phyloP scores from a whole-genome alignment of 2,888 invertebrate genomes.

The Bimastos eiseni region DNA sequence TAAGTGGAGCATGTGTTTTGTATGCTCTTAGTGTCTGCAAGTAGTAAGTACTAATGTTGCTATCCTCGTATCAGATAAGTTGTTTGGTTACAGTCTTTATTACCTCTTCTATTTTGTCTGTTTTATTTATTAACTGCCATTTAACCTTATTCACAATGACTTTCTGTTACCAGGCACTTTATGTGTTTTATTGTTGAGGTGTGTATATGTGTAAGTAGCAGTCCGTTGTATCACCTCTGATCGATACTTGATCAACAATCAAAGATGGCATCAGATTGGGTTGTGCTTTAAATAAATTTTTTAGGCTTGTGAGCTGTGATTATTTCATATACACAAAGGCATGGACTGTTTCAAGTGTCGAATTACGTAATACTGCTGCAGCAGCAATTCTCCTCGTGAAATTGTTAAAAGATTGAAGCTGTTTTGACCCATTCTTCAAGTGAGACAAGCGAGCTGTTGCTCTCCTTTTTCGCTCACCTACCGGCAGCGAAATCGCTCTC shows the following conservation, averaged over 20 bases:
- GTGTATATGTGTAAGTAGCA: background rate
- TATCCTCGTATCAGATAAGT: background rate
- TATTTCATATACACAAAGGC: background rate
- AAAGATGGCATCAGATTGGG: background rate
- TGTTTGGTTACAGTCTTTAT: too few relatives aligned
- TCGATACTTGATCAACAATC: background rate
- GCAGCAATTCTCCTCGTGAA: too few relatives aligned
- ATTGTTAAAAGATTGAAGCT: too few relatives aligned
- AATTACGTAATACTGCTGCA: background rate
- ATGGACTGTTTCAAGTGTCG: background rate
- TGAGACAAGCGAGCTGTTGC: too few relatives aligned
- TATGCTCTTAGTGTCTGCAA: background rate
- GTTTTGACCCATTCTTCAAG: too few relatives aligned
- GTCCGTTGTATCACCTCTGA: background rate
- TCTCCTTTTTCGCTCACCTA: too few relatives aligned
- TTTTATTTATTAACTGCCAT: too few relatives aligned
- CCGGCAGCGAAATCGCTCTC: too few relatives aligned
- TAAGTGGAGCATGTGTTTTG: background rate
- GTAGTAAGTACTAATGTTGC: background rate
- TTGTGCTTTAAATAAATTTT: background rate
- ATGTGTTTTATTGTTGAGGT: background rate
- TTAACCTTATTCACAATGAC: background rate
- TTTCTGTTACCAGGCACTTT: background rate
- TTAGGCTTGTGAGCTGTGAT: background rate
- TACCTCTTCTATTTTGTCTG: too few relatives aligned